Percentiles rank a stretch among this genome's conserved stretches.
Conservation (phyloP, 2,797 vertebrate genomes). For the Anabas testudineus region DNA sequence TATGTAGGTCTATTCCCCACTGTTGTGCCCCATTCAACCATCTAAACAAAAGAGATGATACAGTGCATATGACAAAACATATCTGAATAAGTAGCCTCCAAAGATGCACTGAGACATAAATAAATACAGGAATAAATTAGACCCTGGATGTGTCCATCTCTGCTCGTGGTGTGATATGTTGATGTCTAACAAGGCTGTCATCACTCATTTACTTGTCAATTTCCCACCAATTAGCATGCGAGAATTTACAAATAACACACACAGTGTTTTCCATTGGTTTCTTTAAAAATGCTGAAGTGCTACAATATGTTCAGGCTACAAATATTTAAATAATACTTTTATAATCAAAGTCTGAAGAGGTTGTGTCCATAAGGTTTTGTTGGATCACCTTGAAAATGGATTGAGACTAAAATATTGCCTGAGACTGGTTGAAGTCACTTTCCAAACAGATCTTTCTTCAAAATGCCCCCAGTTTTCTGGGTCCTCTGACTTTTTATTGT, state of each 20-base stretch:
- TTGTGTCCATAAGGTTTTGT: too few species aligned
- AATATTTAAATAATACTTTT: too few species aligned
- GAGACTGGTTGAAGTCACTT: neutral
- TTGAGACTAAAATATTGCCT: too few species aligned
- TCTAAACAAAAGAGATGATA: constrained; percentile 14
- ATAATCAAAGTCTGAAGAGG: too few species aligned
- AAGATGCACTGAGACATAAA: neutral
- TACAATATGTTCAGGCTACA: neutral
- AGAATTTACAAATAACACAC: constrained; percentile 20
- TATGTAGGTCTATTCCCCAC: constrained; percentile 7
- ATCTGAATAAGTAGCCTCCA: constrained; percentile 11
- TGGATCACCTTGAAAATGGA: neutral
- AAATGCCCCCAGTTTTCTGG: too few species aligned
- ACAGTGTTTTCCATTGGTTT: constrained; percentile 14
- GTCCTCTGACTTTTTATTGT: neutral
- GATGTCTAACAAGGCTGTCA: constrained; percentile 44
- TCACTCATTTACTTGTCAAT: constrained; percentile 16
- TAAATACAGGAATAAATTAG: constrained; percentile 4
- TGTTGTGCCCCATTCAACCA: constrained; percentile 1
- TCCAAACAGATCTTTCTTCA: too few species aligned
- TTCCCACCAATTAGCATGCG: constrained; percentile 33
- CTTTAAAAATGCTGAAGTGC: constrained; percentile 20
- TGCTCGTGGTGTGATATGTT: constrained; percentile 30
- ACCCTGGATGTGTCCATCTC: constrained; percentile 9
- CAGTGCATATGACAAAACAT: neutral